Base-by-base conservation (phyloP, 2,888 invertebrate species). In the Leptodirus hochenwartii region DNA sequence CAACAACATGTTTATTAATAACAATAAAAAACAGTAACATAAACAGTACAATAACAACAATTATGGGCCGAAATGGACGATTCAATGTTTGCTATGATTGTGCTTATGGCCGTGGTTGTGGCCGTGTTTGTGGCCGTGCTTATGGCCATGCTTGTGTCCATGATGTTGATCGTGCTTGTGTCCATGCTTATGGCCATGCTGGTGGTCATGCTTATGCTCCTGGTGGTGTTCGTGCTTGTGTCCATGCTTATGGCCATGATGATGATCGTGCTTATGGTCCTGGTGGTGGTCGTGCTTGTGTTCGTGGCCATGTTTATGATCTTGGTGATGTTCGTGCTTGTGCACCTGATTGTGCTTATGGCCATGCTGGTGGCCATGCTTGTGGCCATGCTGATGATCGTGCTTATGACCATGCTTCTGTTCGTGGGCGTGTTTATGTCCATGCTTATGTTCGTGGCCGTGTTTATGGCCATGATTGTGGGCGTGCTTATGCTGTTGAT, bases 291-390 rank as follows among this genome's bases (percentile, higher is more conserved):
- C 24, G n/a, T 32, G 32, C n/a, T 28, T 25, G n/a, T 32, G 16
- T n/a, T 32, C 23, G 24, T 32, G 32, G 4, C 13, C 27, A 17
- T 32, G 32, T 14, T 32, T 28, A 16, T 32, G 32, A 16, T 32
- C 32, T 2, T 28, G 17, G 5, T 32, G 23, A 9, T 32, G 32
- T 14, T 23, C 15, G 10, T 32, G 28, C 24, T 32, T 22, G 23
- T 32, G 32, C 9, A 28, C 15, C 17, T 37, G 37, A n/a, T 35
- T 34, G 30, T 37, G 37, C 15, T 11, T 25, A 11, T 28, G 27
- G n/a, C 24, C 24, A 15, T 32, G 32, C 10, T 32, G 23, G 12
- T 32, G 32, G 4, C 15, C 14, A 13, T 28, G 27, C 10, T 9
- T 14, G 25, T 25, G 25, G 12, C 14, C 9, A 10, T 25, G 25